These are phyloP conservation scores for Chrysemys picta DNA, from an alignment of 2,113 vertebrate species.

Conservation along the genomic window DNA sequence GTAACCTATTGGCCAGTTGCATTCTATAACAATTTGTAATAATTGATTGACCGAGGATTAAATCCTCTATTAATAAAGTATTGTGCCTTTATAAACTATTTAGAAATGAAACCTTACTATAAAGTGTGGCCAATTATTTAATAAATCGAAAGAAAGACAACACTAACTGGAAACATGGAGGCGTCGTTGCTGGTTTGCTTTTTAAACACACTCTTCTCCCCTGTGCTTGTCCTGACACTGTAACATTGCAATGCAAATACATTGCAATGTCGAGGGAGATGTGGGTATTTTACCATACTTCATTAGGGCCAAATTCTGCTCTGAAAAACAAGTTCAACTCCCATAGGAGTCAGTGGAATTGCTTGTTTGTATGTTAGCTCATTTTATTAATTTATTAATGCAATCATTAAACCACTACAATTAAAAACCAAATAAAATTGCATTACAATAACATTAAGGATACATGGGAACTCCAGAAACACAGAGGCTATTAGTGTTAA, in stretches of 20 bases:
- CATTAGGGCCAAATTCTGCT: constrained; percentile 32
- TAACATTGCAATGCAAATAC: constrained; percentile 26
- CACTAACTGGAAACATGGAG: not conserved
- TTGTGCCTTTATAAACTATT: not conserved
- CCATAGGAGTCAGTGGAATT: not conserved
- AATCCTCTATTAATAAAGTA: not conserved
- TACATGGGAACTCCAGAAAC: constrained; percentile 40
- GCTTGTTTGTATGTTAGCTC: constrained; percentile 10
- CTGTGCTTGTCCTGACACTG: not conserved
- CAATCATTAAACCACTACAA: constrained; percentile 69
- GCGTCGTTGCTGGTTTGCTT: not conserved
- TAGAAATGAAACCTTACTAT: not conserved
- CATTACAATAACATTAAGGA: constrained; percentile 38
- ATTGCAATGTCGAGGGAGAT: not conserved
- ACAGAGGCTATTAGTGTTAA: not conserved
- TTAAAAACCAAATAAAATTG: constrained; percentile 52
- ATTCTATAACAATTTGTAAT: not conserved
- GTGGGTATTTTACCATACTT: not conserved
- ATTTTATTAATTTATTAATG: constrained; percentile 51
- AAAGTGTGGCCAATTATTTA: not conserved
- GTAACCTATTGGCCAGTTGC: not conserved
- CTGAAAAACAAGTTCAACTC: not conserved
- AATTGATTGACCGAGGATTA: not conserved
- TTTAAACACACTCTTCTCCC: not conserved
- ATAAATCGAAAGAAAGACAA: not conserved